Conservation (phyloP, 2,113 vertebrate species). For the Phaethon lepturus region DNA sequence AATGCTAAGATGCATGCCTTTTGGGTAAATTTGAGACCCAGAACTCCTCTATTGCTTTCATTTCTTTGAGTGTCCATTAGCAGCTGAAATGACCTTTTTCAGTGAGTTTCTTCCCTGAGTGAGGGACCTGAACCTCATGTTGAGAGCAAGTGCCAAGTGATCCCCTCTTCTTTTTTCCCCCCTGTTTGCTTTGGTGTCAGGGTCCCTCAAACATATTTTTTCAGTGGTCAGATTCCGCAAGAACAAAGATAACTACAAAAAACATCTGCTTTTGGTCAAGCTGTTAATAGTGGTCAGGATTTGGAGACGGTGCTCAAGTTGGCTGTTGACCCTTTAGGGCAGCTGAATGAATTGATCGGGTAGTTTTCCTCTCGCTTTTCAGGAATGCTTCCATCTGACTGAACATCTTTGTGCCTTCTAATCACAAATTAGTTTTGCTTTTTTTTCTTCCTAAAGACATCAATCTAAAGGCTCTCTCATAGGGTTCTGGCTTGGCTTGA, state of each 20-base stretch:
- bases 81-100: background rate
- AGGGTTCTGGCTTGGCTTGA: background rate
- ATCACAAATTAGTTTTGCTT: constrained; percentile 24
- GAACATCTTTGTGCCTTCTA: constrained; percentile 33
- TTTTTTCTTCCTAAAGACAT: background rate
- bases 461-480: background rate
- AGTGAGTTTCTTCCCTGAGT: background rate
- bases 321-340: constrained; percentile 22
- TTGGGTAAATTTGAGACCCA: background rate
- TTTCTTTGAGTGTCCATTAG: background rate
- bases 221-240: background rate
- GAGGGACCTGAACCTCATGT: background rate
- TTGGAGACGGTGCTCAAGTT: background rate
- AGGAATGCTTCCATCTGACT: constrained; percentile 35
- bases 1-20: background rate
- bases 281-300: background rate
- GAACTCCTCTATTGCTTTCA: background rate
- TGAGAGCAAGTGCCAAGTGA: background rate
- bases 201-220: background rate
- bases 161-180: background rate
- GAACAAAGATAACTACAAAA: background rate
- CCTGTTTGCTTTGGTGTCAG: background rate
- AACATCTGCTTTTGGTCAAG: background rate
- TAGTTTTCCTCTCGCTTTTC: background rate
- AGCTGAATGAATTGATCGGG: background rate